Percentiles rank a stretch among this genome's conserved stretches.
phyloP scores from a whole-genome alignment of 2,113 vertebrate genomes.

The Mormyrus lacerda region DNA sequence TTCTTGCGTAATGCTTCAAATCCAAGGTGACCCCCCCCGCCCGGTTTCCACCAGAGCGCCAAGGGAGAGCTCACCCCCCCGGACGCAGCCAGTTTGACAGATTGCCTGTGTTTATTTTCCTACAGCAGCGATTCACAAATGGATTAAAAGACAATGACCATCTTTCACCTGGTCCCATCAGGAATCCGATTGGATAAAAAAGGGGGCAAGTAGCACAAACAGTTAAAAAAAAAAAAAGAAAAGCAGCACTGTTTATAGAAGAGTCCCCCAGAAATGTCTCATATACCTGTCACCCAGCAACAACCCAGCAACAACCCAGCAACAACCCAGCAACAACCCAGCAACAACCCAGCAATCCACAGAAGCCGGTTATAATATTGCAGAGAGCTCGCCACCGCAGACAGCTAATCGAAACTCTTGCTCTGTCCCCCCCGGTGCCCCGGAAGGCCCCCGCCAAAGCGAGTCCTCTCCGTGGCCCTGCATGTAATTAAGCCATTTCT shows the following conservation, averaged over 20 bases:
- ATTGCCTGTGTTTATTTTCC: neutral
- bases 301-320: neutral
- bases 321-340: neutral
- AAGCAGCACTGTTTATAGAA: neutral
- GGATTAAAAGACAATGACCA: neutral
- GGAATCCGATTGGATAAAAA: neutral
- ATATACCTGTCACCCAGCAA: neutral
- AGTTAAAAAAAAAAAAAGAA: neutral
- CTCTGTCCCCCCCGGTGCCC: slow-evolving; percentile 39
- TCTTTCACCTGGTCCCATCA: neutral
- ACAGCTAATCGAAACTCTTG: slow-evolving; percentile 57
- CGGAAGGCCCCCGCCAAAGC: slow-evolving; percentile 6
- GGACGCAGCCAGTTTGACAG: neutral
- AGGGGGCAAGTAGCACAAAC: neutral
- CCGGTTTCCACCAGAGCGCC: neutral
- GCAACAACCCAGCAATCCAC: neutral
- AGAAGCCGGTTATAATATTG: neutral
- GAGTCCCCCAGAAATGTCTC: neutral
- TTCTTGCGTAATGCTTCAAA: neutral
- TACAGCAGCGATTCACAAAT: neutral
- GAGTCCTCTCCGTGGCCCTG: slow-evolving; percentile 35
- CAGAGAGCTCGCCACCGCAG: neutral
- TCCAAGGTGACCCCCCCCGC: neutral
- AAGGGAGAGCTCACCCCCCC: neutral
- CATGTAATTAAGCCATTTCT: slow-evolving; percentile 52